phyloP scores from a whole-genome alignment of 1,140 invertebrate genomes.

The Drosophila aff. region DNA sequence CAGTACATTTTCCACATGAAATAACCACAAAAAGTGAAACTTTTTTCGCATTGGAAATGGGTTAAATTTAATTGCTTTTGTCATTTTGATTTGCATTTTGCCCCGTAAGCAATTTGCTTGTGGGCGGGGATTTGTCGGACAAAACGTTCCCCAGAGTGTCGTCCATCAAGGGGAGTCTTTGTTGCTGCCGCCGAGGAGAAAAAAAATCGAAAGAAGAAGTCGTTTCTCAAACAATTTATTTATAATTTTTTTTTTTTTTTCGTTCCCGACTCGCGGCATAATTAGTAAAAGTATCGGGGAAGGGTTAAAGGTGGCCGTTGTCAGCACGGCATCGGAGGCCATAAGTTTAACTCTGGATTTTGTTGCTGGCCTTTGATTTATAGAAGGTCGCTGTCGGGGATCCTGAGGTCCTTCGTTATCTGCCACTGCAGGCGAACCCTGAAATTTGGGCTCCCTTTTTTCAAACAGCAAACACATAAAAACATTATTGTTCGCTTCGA shows the following conservation, averaged over 20 bases:
- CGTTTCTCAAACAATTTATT: slow-evolving; percentile 66
- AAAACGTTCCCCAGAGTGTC: slow-evolving; percentile 74
- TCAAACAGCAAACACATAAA: slow-evolving; percentile 13
- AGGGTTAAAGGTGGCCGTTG: slow-evolving; percentile 74
- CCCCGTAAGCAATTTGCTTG: slow-evolving; percentile 73
- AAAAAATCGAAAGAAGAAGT: slow-evolving; percentile 35
- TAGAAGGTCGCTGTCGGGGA: slow-evolving; percentile 34
- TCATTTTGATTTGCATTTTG: slow-evolving; percentile 83
- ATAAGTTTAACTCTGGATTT: slow-evolving; percentile 60
- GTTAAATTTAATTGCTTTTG: slow-evolving; percentile 84
- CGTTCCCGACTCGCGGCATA: slow-evolving; percentile 38
- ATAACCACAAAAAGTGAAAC: slow-evolving; percentile 80
- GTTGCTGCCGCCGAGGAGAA: background rate
- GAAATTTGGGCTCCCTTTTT: slow-evolving; percentile 35
- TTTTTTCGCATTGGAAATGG: slow-evolving; percentile 75
- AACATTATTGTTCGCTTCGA: slow-evolving; percentile 26
- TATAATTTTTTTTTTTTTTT: slow-evolving; percentile 28
- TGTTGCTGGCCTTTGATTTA: slow-evolving; percentile 63
- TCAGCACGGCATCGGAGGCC: slow-evolving; percentile 55
- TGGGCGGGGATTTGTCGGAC: slow-evolving; percentile 21
- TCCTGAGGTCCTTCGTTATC: slow-evolving; percentile 44
- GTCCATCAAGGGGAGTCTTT: slow-evolving; percentile 65
- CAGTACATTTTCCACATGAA: slow-evolving; percentile 85
- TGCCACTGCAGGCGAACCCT: slow-evolving; percentile 35
- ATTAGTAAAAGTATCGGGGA: slow-evolving; percentile 57